phyloP scores from a whole-genome alignment of 2,113 vertebrate genomes.

The Aspidoscelis tigris region DNA sequence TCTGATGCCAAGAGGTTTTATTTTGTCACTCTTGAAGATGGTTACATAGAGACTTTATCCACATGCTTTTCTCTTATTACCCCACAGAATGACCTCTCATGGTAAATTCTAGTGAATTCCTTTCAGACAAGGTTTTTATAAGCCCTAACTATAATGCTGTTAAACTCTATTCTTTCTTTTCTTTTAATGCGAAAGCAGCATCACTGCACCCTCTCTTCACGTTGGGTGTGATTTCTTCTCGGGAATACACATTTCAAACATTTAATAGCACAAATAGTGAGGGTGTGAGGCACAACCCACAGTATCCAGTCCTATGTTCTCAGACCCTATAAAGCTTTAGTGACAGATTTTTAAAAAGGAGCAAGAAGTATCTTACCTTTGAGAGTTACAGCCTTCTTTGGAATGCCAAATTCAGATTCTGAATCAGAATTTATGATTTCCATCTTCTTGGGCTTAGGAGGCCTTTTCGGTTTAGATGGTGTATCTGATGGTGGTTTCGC shows the following conservation, averaged over 20 bases:
- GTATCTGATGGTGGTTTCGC: constrained; percentile 83
- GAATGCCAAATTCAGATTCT: constrained; percentile 88
- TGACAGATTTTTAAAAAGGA: not conserved
- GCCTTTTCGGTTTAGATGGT: constrained; percentile 85
- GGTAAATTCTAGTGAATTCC: not conserved
- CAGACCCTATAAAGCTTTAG: not conserved
- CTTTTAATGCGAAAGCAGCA: not conserved
- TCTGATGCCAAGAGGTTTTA: no score
- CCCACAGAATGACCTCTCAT: no score
- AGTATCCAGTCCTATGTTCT: not conserved
- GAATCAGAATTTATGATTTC: constrained; percentile 92
- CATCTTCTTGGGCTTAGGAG: constrained; percentile 89
- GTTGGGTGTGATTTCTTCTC: not conserved
- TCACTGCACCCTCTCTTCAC: not conserved
- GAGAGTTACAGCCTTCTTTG: constrained; percentile 84
- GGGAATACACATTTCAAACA: not conserved
- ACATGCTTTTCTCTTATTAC: no score
- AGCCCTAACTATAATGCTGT: not conserved
- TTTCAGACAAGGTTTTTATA: not conserved
- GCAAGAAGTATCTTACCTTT: constrained; percentile 78
- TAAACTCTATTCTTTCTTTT: not conserved
- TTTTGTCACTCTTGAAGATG: no score
- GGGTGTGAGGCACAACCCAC: no score
- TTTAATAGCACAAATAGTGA: not conserved
- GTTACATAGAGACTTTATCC: no score